phyloP scores from a whole-genome alignment of 2,888 invertebrate genomes.

The Oligia latruncula region DNA sequence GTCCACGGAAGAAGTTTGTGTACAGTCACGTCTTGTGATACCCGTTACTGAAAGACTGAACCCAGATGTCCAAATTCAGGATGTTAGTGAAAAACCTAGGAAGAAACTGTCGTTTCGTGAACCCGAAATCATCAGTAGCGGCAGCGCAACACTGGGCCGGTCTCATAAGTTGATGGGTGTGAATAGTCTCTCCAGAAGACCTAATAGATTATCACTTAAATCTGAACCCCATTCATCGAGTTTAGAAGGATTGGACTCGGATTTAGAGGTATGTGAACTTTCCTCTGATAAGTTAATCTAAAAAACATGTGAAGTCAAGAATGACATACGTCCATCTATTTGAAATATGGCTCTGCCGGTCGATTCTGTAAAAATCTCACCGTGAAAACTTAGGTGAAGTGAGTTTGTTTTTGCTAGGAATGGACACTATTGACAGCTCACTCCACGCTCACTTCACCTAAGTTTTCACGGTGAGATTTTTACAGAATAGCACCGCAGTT shows the following conservation, averaged over 20 bases:
- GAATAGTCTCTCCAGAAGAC: slow-evolving; percentile 81
- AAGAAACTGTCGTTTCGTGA: slow-evolving; percentile 97
- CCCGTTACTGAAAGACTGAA: slow-evolving; percentile 84
- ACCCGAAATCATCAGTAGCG: slow-evolving; percentile 92
- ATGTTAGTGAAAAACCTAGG: slow-evolving; percentile 91
- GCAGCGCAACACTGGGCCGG: slow-evolving; percentile 80
- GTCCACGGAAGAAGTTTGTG: slow-evolving; percentile 82
- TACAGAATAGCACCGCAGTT: too few relatives aligned
- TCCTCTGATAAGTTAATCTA: slow-evolving; percentile 33
- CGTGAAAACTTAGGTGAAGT: too few relatives aligned
- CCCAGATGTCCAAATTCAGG: slow-evolving; percentile 78
- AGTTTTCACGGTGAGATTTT: too few relatives aligned
- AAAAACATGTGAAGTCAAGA: slow-evolving; percentile 33
- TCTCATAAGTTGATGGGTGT: slow-evolving; percentile 87
- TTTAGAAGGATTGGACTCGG: slow-evolving; percentile 90
- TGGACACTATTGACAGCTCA: too few relatives aligned
- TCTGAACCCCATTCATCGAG: slow-evolving; percentile 83
- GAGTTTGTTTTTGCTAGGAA: too few relatives aligned
- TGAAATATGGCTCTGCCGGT: slow-evolving; percentile 49
- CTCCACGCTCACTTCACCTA: too few relatives aligned
- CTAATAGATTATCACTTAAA: slow-evolving; percentile 79
- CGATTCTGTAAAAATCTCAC: too few relatives aligned
- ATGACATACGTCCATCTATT: slow-evolving; percentile 33
- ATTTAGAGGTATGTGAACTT: slow-evolving; percentile 88
- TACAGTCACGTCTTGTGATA: slow-evolving; percentile 84